Percentiles rank a stretch among this genome's conserved stretches.
These are phyloP conservation scores for Nephrotoma guestfalica DNA, from an alignment of 2,888 invertebrate genomes.

Conservation along the genomic window DNA sequence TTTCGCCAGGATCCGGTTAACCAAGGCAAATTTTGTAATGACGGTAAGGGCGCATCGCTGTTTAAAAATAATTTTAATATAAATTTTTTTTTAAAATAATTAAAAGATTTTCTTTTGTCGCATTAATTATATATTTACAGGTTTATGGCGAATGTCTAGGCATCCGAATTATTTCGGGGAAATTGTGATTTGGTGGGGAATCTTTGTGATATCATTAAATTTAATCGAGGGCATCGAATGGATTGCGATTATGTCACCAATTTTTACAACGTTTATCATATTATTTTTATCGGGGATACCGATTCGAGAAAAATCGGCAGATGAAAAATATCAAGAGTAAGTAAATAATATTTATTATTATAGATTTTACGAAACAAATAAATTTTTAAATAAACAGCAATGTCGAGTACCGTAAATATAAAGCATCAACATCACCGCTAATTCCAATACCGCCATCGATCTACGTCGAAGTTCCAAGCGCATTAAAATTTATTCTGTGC, in stretches of 20 bases:
- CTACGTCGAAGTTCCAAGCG: constrained; percentile 73
- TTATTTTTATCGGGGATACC: constrained; percentile 86
- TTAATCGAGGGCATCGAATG: constrained; percentile 75
- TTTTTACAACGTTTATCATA: constrained; percentile 77
- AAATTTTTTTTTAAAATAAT: neutral
- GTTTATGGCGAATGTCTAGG: constrained; percentile 74
- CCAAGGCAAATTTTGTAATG: constrained; percentile 86
- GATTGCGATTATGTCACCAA: constrained; percentile 71
- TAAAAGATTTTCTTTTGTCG: neutral
- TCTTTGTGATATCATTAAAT: constrained; percentile 76
- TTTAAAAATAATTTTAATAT: neutral
- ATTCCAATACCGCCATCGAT: constrained; percentile 78
- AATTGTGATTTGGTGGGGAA: constrained; percentile 87
- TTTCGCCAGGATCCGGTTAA: constrained; percentile 80
- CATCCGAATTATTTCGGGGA: constrained; percentile 95
- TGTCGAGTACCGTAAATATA: constrained; percentile 76
- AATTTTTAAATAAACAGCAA: constrained; percentile 36
- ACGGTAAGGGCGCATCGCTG: constrained; percentile 39
- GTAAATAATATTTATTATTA: neutral
- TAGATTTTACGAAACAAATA: neutral
- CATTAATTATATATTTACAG: constrained; percentile 21
- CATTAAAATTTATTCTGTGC: constrained; percentile 68
- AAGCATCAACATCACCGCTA: constrained; percentile 73
- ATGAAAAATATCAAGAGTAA: constrained; percentile 75
- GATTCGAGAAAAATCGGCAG: constrained; percentile 69